Evolutionary conservation across 2,888 invertebrate genomes (phyloP).

Genomic region (Mesopsocus fuscifrons): DNA sequence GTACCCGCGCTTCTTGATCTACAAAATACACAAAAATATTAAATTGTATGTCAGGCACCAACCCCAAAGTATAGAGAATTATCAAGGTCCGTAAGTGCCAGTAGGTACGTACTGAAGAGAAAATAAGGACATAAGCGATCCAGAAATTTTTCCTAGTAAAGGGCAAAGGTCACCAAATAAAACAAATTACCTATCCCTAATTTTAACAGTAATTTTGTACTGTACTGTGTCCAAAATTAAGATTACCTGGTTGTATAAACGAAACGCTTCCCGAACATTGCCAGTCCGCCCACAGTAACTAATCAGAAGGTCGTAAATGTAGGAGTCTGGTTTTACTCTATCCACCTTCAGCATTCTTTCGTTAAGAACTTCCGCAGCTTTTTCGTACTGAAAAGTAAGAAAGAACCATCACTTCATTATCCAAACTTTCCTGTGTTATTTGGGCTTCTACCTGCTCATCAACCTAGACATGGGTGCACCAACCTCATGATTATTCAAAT

Average conservation of each 20-base stretch:
- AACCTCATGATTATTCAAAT: not conserved
- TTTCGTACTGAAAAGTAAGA: constrained; percentile 26
- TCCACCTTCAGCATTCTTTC: constrained; percentile 58
- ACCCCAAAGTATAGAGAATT: too few relatives aligned
- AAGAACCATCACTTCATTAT: not conserved
- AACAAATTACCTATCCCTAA: too few relatives aligned
- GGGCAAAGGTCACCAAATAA: too few relatives aligned
- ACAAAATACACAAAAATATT: constrained; percentile 19
- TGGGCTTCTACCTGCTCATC: too few relatives aligned
- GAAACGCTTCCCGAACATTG: constrained; percentile 69
- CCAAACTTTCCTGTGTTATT: too few relatives aligned
- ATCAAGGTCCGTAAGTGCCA: too few relatives aligned
- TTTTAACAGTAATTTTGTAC: too few relatives aligned
- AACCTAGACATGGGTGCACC: not conserved
- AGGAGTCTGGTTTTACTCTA: constrained; percentile 54
- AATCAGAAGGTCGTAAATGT: constrained; percentile 67
- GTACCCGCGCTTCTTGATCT: constrained; percentile 59
- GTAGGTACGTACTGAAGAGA: too few relatives aligned
- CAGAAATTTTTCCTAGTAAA: too few relatives aligned
- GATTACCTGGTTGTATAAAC: constrained; percentile 49
- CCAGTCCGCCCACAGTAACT: constrained; percentile 67
- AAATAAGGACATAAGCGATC: too few relatives aligned
- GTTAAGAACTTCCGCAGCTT: constrained; percentile 63
- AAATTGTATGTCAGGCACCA: too few relatives aligned
- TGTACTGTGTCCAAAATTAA: too few relatives aligned